Evolutionary conservation across 1,140 invertebrate genomes (phyloP), one percentile per base, ranked within the genome.

Genomic region (Stegodyphus mimosarum): DNA sequence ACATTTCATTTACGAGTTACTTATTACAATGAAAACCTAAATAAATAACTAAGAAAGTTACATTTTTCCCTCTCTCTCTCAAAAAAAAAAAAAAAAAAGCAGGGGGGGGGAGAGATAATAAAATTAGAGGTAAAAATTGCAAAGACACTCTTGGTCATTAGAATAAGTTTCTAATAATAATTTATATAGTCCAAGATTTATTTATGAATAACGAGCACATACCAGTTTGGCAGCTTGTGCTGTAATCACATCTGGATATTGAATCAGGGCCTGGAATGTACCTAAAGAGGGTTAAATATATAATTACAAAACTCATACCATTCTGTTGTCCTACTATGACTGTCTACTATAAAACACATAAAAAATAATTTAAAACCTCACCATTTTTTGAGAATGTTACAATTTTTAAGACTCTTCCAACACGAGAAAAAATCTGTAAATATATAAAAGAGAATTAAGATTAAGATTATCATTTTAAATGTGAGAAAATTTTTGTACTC

Each of bases 321-420:
- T 60, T 60, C 15, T 60, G 0, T 10, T 60, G n/a, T n/a, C n/a
- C n/a, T n/a, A n/a, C 9, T 60, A 60, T 60, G 0, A 33, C 33
- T 33, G 55, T 60, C 15, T 60, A 60, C 55, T 5, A 60, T 60
- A 15, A n/a, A 10, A 9, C 55, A 10, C 55, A 94, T 90, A 89
- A 87, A 87, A 86, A 79, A 88, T 60, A 50, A 72, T 72, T 11
- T 9, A 50, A 51, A 86, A 90, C 96, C 96, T 96, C 93, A 98
- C 96, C 98, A 91, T 99, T 99, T 93, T 99, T 99, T 88, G 96
- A 99, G 92, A 99, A 99, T 87, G 98, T 99, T 89, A 99, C 98
- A 89, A 99, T 99, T 92, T 99, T 98, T 88, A 99, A 93, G 89
- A 99, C 97, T 92, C 98, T 98, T 88, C 98, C 98, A 90, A 96